These are phyloP conservation scores for Neolamprologus tretocephalus DNA, from an alignment of 2,113 vertebrate genomes.

Conservation along the genomic window DNA sequence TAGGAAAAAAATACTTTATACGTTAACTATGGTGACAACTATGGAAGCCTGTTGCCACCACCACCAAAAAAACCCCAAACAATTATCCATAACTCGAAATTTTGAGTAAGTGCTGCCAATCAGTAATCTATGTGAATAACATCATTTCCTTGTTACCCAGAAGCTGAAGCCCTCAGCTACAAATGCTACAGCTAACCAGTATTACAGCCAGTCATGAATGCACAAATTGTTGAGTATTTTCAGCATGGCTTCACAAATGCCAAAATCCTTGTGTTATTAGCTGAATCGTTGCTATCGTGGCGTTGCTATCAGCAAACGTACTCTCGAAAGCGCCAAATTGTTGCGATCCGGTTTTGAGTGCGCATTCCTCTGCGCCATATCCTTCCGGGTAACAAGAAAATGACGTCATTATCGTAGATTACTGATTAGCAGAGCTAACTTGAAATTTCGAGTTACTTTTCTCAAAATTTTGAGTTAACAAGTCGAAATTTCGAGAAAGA, in stretches of 20 bases:
- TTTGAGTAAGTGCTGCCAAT: not conserved
- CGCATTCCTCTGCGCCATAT: not conserved
- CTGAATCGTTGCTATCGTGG: not conserved
- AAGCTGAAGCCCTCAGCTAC: not conserved
- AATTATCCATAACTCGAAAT: not conserved
- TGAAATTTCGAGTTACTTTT: not conserved
- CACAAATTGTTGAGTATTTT: not conserved
- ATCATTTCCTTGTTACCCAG: not conserved
- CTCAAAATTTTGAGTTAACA: not conserved
- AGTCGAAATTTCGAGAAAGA: not conserved
- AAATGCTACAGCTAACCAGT: not conserved
- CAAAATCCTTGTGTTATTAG: not conserved
- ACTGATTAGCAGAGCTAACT: not conserved
- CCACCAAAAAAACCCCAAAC: rapidly evolving
- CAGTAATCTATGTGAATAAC: not conserved
- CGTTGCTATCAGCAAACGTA: not conserved
- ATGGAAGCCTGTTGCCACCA: not conserved
- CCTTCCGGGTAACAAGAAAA: not conserved
- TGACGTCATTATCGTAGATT: not conserved
- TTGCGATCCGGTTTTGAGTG: not conserved
- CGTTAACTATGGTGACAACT: rapidly evolving
- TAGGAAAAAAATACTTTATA: not conserved
- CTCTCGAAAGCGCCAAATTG: not conserved
- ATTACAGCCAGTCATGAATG: not conserved
- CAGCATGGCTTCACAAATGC: not conserved